Percentiles rank a stretch among this genome's conserved stretches.
Conservation (phyloP, 2,113 vertebrate species). For the Mobula hypostoma region DNA sequence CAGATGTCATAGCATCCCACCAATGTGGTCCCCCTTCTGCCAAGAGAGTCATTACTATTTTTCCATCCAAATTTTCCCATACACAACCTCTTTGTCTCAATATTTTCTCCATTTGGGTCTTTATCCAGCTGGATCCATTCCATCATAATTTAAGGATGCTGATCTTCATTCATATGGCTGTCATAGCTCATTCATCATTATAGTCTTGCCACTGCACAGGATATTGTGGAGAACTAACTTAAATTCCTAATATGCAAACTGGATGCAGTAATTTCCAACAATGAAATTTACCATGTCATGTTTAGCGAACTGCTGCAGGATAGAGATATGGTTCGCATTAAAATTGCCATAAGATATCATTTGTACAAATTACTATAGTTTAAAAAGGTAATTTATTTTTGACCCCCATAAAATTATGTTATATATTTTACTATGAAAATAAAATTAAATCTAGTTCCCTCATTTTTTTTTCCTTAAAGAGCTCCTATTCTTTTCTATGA, state of each 20-base stretch:
- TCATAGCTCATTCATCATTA: neutral
- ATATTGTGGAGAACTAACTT: neutral
- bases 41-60: neutral
- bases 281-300: neutral
- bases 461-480: neutral
- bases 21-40: neutral
- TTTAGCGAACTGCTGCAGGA: neutral
- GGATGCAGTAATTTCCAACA: neutral
- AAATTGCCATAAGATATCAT: neutral
- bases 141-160: neutral
- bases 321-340: neutral
- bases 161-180: neutral
- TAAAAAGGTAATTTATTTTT: neutral
- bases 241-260: neutral
- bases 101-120: neutral
- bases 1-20: neutral
- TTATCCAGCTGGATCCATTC: neutral
- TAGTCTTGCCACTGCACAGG: neutral
- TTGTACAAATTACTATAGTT: neutral
- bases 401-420: neutral
- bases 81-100: too few relatives aligned
- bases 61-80: neutral
- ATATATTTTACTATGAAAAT: neutral
- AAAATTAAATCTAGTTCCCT: neutral
- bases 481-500: neutral